Evolutionary conservation across 2,113 vertebrate genomes (phyloP).

Genomic region (Parotia lawesii): DNA sequence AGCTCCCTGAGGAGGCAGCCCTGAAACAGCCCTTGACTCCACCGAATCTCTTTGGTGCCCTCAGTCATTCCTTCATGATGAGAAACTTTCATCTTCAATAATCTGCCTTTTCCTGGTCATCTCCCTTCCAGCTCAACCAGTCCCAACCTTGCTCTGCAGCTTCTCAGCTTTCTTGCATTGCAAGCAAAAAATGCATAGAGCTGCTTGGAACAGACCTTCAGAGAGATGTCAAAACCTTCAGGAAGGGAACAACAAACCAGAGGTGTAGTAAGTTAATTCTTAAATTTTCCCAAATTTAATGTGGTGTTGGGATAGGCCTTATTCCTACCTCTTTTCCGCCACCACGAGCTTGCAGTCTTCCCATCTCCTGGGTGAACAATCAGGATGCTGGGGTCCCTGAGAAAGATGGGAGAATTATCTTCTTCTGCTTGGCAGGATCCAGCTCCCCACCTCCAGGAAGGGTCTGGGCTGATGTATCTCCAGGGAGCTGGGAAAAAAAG

Average conservation of each 20-base stretch:
- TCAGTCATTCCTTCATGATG: background rate
- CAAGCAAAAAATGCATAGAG: background rate
- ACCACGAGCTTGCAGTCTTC: rapidly evolving
- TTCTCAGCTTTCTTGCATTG: background rate
- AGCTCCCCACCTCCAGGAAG: background rate
- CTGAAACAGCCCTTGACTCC: background rate
- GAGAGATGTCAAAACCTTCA: background rate
- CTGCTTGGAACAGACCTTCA: background rate
- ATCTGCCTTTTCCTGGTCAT: background rate
- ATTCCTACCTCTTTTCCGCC: background rate
- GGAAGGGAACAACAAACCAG: background rate
- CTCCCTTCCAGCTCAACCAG: background rate
- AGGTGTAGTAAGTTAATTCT: background rate
- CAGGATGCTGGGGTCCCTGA: background rate
- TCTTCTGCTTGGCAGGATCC: background rate
- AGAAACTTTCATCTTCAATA: background rate
- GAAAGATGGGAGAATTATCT: background rate
- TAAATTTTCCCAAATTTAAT: background rate
- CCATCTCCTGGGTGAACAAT: background rate
- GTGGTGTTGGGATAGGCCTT: background rate
- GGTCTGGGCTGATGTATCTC: background rate
- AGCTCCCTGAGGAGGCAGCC: background rate
- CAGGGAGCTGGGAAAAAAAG: background rate
- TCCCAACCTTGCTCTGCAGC: background rate
- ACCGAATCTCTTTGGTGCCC: background rate